phyloP scores from a whole-genome alignment of 30 jellyfish, hydroid and myxozoan species.

The Hydractinia echinata region DNA sequence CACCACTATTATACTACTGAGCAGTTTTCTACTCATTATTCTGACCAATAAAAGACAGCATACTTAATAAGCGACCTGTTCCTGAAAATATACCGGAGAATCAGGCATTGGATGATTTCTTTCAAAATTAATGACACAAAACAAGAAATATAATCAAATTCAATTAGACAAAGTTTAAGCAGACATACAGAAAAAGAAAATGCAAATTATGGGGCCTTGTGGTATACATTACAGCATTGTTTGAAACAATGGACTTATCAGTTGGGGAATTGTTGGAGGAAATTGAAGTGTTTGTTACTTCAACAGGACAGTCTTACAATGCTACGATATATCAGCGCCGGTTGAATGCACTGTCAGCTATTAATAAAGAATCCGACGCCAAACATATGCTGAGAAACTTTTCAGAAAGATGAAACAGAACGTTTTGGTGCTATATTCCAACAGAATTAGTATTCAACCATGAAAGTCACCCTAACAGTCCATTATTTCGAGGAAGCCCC shows the following conservation, averaged over 20 bases:
- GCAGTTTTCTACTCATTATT: not conserved
- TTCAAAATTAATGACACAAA: not conserved
- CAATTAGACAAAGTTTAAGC: conserved; percentile 3
- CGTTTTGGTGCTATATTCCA: not conserved
- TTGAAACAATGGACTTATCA: conserved; percentile 11
- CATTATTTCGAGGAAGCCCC: conserved; percentile 11
- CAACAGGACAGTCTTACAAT: conserved; percentile 1
- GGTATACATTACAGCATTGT: conserved; percentile 6
- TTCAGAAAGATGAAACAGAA: not conserved
- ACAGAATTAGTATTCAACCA: conserved; percentile 9
- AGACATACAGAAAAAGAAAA: not conserved
- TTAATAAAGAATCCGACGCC: conserved; percentile 9
- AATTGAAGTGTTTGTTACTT: not conserved
- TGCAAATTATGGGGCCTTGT: conserved; percentile 18
- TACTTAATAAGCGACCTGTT: conserved; percentile 4
- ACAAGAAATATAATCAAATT: not conserved
- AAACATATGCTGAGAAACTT: not conserved
- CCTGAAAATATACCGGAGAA: not conserved
- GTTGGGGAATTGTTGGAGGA: not conserved
- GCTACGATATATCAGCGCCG: conserved; percentile 7
- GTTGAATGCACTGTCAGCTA: conserved; percentile 9
- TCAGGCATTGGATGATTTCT: not conserved
- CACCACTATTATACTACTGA: not conserved
- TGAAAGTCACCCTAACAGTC: not conserved
- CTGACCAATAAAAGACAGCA: conserved; percentile 9